Base-by-base conservation (phyloP, 2,888 invertebrate species). In the Eilema sororculum region DNA sequence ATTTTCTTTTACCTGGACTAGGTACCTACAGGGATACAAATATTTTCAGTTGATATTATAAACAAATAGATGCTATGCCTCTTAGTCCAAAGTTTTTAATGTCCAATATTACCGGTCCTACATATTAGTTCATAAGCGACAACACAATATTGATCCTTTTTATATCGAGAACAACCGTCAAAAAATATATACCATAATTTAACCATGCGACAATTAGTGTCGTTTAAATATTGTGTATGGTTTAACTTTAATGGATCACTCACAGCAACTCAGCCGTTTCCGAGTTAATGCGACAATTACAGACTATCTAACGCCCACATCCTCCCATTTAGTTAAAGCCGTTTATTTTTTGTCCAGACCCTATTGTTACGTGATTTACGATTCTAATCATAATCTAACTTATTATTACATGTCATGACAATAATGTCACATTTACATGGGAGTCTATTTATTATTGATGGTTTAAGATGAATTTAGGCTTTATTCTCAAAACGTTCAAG, bases 251-350 rank as follows among this genome's bases (percentile, higher is more conserved):
- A 80, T 80, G 20, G 73, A 80, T 75, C 52, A 22, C 56, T 57
- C 20, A 46, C 46, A 46, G 46, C 68, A 73, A 71, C 68, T 78
- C 72, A 61, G 65, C 66, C 70, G 69, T 72, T 60, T 68, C 61
- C 20, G 46, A 30, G 52, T 37, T 75, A 46, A 78, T 78, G 72
- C 72, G 70, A 78, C 78, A 75, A 80, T 79, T 78, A 79, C 66
- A 12, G 46, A 56, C 68, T 72, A 69, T 74, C 71, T 59, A 79
- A 72, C 72, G 60, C 75, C 73, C 68, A 77, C 75, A 67, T 65
- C 28, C 67, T 58, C 20, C 30, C 16, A 56, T 58, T 63, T 68
- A 63, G 33, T 57, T 3, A 5, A 30, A n/a, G 33, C 33, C 22
- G 22, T 28, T 67, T 60, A 46, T 67, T 60, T 67, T 52, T 67